Base-by-base conservation (phyloP, 2,888 invertebrate genomes). In the Darwinula stevensoni region DNA sequence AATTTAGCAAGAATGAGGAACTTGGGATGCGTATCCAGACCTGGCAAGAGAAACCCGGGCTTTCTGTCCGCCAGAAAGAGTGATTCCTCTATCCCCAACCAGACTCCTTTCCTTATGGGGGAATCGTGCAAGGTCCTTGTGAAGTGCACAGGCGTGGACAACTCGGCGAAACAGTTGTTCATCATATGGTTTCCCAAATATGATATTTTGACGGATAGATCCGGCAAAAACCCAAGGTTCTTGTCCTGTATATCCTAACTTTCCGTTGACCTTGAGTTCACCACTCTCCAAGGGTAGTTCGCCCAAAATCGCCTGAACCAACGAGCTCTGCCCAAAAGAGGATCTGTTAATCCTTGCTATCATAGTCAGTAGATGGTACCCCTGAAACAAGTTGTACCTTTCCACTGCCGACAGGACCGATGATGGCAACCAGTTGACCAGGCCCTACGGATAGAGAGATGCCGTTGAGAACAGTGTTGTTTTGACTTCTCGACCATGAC, bases 131-230 rank as follows among this genome's bases (percentile, higher is more conserved):
- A 59, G 39, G 39, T 60, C 60, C 45, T 53, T 38, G 17, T 49
- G 48, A 18, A 58, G 42, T 2, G 56, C 55, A 39, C 52, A 52
- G n/a, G 29, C 29, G 9, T 12, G 9, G 22, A 22, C 9, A 9
- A 22, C 13, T 12, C 32, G 11, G 12, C 14, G n/a, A 41, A 58
- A 65, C 39, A 53, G 53, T 30, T 51, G 51, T 17, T 55, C 47
- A 35, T 63, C 57, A 39, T 55, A 63, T 37, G 62, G 57, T 43
- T 61, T 63, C 0, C 86, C 88, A 51, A 94, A 91, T 2, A 84
- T 50, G 39, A 94, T 80, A 50, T 94, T 94, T 44, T 88, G 82
- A 6, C 76, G 59, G 0, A 94, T 68, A 37, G 74, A 72, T 2
- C 61, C 61, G 29, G 62, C 60, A 41, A 63, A 57, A 17, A 66